A percentile compares a stretch with the other conserved stretches of the same genome.
These are phyloP conservation scores for Melinaea menophilus DNA, from an alignment of 2,888 invertebrate genomes.

Conservation along the genomic window DNA sequence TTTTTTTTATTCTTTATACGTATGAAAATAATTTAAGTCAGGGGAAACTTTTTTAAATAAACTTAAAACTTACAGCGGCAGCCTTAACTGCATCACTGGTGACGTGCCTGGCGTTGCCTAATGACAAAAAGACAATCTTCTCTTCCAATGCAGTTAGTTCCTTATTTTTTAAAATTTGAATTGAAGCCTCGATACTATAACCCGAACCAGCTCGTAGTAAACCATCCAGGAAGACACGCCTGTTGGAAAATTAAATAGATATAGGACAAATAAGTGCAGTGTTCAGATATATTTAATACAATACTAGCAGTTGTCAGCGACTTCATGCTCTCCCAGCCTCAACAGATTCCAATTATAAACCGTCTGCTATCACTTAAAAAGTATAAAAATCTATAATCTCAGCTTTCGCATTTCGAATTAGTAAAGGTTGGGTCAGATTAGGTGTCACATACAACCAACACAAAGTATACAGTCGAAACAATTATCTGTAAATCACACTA, in stretches of 20 bases:
- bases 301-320: no score
- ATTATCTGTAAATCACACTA: no score
- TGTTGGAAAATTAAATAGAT: constrained; percentile 37
- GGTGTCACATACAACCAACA: no score
- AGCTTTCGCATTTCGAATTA: no score
- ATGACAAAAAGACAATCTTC: constrained; percentile 80
- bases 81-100: constrained; percentile 81
- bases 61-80: constrained; percentile 73
- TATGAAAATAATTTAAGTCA: background rate
- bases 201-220: constrained; percentile 88
- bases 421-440: no score
- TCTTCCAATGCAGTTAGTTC: constrained; percentile 78
- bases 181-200: constrained; percentile 83
- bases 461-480: no score
- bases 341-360: no score
- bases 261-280: background rate
- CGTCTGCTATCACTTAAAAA: no score
- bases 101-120: constrained; percentile 83
- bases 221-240: constrained; percentile 89
- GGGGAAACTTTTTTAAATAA: background rate
- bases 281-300: no score
- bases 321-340: no score
- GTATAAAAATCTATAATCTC: no score
- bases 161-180: constrained; percentile 81
- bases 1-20: constrained; percentile 4